These are phyloP conservation scores for Fistularia tabacaria DNA, from an alignment of 2,797 vertebrate genomes.

Conservation along the genomic window DNA sequence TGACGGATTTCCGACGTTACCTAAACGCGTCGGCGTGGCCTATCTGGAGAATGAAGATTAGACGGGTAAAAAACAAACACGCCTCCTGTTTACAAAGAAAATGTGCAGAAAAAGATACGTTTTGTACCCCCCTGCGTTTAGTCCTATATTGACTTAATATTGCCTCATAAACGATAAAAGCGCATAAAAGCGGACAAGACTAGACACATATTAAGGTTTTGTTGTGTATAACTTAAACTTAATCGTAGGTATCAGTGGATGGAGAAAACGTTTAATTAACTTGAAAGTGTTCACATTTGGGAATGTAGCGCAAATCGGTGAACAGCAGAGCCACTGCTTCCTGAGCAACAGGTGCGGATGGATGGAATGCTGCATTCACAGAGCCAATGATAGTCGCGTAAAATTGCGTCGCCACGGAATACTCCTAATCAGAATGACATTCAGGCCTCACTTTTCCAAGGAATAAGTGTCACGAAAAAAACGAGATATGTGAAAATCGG, in stretches of 20 bases:
- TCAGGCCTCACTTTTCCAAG: too few relatives aligned
- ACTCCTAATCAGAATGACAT: too few relatives aligned
- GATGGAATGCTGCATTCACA: constrained; percentile 21
- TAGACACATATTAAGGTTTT: too few relatives aligned
- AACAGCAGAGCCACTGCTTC: neutral
- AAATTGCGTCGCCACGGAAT: neutral
- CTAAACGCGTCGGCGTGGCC: constrained; percentile 2
- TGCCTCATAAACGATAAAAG: too few relatives aligned
- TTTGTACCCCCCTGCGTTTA: too few relatives aligned
- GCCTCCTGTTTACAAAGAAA: neutral
- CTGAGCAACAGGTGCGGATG: constrained; percentile 49
- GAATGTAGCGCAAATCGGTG: neutral
- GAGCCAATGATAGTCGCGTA: accelerated
- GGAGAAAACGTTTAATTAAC: neutral
- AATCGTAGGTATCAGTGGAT: too few relatives aligned
- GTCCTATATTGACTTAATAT: too few relatives aligned
- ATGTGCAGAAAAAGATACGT: neutral
- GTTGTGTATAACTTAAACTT: too few relatives aligned
- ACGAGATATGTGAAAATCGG: too few relatives aligned
- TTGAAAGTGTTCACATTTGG: too few relatives aligned
- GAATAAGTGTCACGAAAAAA: too few relatives aligned
- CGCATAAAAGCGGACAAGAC: too few relatives aligned
- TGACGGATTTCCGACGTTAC: neutral
- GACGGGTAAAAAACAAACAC: neutral
- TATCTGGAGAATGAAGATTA: constrained; percentile 11